Evolutionary conservation across 1,140 invertebrate genomes (phyloP).

Genomic region (Zaprionus ornatus): DNA sequence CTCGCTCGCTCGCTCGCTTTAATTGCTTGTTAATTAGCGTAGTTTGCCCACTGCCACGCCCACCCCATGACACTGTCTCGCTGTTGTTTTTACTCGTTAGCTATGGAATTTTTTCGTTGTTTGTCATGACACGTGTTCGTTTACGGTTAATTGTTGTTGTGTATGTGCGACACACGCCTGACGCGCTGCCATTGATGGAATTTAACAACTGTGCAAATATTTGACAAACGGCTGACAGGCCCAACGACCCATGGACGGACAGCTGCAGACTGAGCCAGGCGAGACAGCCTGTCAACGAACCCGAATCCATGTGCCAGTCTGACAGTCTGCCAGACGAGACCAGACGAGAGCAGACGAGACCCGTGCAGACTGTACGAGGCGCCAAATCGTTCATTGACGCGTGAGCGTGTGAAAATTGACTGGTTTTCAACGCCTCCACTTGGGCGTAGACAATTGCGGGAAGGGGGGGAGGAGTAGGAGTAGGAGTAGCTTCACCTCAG

Average conservation of each 20-base stretch:
- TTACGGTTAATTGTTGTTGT: conserved; percentile 44
- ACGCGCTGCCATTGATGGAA: conserved; percentile 62
- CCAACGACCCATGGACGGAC: conserved; percentile 4
- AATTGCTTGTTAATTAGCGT: conserved; percentile 78
- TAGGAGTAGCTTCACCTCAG: neutral
- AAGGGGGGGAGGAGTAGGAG: neutral
- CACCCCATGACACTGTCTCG: conserved; percentile 1
- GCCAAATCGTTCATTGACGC: conserved; percentile 65
- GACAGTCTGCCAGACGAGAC: conserved; percentile 8
- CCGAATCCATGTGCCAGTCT: neutral
- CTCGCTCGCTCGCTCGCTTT: conserved; percentile 15
- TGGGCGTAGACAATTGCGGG: neutral
- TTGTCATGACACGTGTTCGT: conserved; percentile 26
- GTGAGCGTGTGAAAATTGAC: conserved; percentile 68
- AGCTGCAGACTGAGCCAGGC: neutral
- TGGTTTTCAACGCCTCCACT: conserved; percentile 49
- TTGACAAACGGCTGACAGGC: conserved; percentile 51
- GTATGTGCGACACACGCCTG: conserved; percentile 28
- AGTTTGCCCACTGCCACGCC: conserved; percentile 49
- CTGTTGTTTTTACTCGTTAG: conserved; percentile 23
- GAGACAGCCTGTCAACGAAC: conserved; percentile 32
- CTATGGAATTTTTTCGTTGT: conserved; percentile 19
- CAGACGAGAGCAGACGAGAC: neutral
- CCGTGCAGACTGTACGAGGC: neutral
- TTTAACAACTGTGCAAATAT: conserved; percentile 77